Evolutionary conservation across 1,140 invertebrate genomes (phyloP), one percentile per base, ranked within the genome.

Genomic region (Cheumatopsyche charites): DNA sequence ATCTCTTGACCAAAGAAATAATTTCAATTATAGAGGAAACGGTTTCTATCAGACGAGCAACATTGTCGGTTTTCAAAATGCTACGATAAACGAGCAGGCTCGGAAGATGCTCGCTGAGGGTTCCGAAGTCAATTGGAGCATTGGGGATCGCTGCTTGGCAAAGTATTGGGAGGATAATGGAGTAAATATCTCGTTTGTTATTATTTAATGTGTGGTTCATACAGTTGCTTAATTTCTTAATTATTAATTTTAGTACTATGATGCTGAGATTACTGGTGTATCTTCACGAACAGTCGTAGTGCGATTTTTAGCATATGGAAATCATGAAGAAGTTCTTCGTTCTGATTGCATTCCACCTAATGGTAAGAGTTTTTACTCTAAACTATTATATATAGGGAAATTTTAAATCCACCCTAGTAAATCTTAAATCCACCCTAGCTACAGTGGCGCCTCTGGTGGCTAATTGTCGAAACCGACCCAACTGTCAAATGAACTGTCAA

Each of bases 111-210:
- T 84, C 3, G 83, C 82, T 12, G 75, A 76, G 45, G 73, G 73
- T 25, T 78, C 79, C 23, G 76, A 77, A 29, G 87, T 88, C 82
- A 82, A 84, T 69, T 94, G 91, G 90, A 90, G 89, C 77, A 81
- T 89, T 62, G 93, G 93, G 19, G 92, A 95, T 79, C 86, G 89
- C 52, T 95, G 93, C 81, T 85, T 95, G 80, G 94, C 94, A 5
- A 92, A 94, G 78, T 96, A 96, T 82, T 96, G 94, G 94, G 94
- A 96, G 83, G 94, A 96, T 84, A 90, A 92, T 78, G 89, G 89
- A 84, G 93, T 95, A 81, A 84, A 83, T 83, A 72, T 65, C n/a
- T n/a, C n/a, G n/a, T n/a, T n/a, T n/a, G n/a, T 72, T 49, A 1
- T 45, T 63, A 62, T 71, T 65, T 74, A n/a, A 67, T 19, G n/a